Evolutionary conservation across 2,797 vertebrate genomes (phyloP), one percentile per base, ranked within the genome.

Genomic region (Luscinia luscinia): DNA sequence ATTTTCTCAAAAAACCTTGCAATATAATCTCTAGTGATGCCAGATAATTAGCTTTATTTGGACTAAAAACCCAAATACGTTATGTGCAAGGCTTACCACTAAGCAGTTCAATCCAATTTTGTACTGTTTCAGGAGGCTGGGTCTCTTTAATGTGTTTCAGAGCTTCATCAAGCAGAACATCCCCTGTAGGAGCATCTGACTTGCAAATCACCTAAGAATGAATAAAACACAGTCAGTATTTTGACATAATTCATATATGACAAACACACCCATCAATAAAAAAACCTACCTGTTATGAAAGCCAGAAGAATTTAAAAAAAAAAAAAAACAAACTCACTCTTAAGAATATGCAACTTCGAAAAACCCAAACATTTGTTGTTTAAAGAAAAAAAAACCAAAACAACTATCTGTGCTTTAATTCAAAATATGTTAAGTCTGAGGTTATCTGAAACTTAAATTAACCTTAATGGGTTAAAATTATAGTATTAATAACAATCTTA

Each of bases 71-170:
- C 14, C 74, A 66, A 89, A 87, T 79, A 58, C 0, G 0, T 61
- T 66, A 82, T 36, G 49, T 61, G 16, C 38, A 46, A 78, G 40
- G 97, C 99, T 98, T 98, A 99, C 99, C 99, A 87, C 99, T 99
- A 93, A 99, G 99, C 66, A 99, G 98, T 76, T 99, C 99, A 73
- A 99, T 99, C 99, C 99, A 99, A 97, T 99, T 99, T 96, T 99
- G 99, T 90, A 99, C 99, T 2, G 99, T 99, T 98, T 99, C 99
- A 14, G 99, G 98, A 54, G 99, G 99, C 2, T 99, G 99, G 3
- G 99, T 99, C 92, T 99, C 99, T 97, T 99, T 99, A 95, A 99
- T 98, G 88, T 99, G 99, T 97, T 99, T 99, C 70, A 99, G 97
- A 87, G 99, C 99, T 98, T 99, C 99, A 87, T 99, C 99, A 92